Evolutionary conservation across 2,797 vertebrate genomes (phyloP).

Genomic region (Megalops cyprinoides): DNA sequence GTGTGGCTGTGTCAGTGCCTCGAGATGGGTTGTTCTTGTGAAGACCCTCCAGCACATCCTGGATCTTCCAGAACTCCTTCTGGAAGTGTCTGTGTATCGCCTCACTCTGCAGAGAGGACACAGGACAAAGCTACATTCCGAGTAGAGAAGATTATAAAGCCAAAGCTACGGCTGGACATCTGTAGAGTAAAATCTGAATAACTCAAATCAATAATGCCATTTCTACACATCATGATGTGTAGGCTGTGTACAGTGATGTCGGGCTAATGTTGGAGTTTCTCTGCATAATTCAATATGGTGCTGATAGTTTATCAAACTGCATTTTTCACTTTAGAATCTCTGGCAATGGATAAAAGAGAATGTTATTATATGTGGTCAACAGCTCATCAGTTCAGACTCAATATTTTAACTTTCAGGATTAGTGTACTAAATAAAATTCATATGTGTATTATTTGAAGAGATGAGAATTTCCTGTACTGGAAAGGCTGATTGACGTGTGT

Average conservation of each 20-base stretch:
- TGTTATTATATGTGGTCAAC: too few species aligned
- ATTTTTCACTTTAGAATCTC: neutral
- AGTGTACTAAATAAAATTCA: neutral
- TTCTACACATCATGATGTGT: neutral
- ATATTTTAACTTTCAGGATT: too few species aligned
- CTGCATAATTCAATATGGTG: too few species aligned
- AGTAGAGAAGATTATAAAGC: too few species aligned
- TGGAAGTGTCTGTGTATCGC: conserved; percentile 88
- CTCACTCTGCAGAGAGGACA: conserved; percentile 76
- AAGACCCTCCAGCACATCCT: conserved; percentile 93
- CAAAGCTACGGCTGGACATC: neutral
- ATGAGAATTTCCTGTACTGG: neutral
- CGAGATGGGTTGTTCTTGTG: conserved; percentile 91
- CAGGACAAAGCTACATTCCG: neutral
- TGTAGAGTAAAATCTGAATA: neutral
- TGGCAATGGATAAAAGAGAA: too few species aligned
- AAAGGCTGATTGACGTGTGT: too few species aligned
- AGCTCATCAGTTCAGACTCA: too few species aligned
- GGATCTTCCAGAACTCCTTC: conserved; percentile 96
- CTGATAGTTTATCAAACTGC: neutral
- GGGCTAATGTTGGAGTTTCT: neutral
- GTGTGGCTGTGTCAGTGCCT: conserved; percentile 78
- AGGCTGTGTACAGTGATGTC: too few species aligned
- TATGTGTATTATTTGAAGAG: neutral
- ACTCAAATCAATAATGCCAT: neutral